Conservation (phyloP, 2,888 invertebrate genomes). For the Stenchaetothrips biformis region DNA sequence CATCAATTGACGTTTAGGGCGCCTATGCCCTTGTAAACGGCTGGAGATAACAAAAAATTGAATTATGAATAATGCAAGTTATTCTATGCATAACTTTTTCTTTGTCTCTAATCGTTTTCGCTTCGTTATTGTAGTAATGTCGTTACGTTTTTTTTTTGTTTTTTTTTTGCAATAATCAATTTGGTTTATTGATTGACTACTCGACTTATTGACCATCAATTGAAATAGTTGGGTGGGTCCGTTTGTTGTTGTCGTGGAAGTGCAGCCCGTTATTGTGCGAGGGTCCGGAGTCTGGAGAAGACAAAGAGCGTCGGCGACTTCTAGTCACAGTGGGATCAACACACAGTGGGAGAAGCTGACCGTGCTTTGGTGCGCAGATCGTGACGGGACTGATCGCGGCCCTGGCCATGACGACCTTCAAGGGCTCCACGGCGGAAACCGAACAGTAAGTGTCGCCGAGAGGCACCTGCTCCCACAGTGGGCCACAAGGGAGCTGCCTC, state of each 20-base stretch:
- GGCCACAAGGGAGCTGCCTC: background rate
- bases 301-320: too few species aligned
- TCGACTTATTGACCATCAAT: too few species aligned
- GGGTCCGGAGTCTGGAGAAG: too few species aligned
- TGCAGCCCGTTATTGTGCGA: too few species aligned
- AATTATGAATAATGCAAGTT: too few species aligned
- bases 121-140: background rate
- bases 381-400: background rate
- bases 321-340: background rate
- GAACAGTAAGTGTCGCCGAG: slow-evolving; percentile 16
- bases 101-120: background rate
- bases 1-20: too few species aligned
- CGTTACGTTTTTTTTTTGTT: background rate
- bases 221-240: too few species aligned
- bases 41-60: too few species aligned
- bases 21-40: too few species aligned
- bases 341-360: background rate
- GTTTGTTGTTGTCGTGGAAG: too few species aligned
- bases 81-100: too few species aligned
- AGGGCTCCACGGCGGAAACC: background rate
- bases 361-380: background rate
- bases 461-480: background rate
- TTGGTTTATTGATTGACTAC: too few species aligned
- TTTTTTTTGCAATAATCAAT: background rate
- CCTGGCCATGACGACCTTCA: slow-evolving; percentile 10